These are phyloP conservation scores for Rhagonycha lutea DNA, from an alignment of 2,888 invertebrate genomes.

Conservation along the genomic window DNA sequence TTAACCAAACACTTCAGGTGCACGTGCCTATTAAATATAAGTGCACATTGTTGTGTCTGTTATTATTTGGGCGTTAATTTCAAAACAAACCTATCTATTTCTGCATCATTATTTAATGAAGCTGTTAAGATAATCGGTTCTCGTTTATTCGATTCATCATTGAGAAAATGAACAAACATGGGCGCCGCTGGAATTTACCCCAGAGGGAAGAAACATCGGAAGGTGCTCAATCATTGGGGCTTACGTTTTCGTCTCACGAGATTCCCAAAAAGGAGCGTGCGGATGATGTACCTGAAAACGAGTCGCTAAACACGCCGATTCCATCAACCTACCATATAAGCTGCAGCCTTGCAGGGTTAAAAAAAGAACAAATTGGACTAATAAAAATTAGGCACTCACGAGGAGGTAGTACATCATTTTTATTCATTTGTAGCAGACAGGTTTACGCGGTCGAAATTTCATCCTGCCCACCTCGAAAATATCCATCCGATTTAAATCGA, in stretches of 20 bases:
- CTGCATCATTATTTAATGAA: not conserved
- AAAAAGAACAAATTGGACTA: not conserved
- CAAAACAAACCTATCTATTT: not conserved
- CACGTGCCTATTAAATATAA: conserved; percentile 11
- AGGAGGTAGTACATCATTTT: not conserved
- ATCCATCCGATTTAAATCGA: not conserved
- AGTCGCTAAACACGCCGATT: not conserved
- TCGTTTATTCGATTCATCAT: not conserved
- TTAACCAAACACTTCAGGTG: conserved; percentile 20
- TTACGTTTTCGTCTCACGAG: not conserved
- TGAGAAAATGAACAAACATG: not conserved
- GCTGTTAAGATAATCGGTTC: not conserved
- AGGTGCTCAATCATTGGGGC: too few species aligned
- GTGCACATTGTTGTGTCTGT: not conserved
- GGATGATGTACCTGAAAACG: not conserved
- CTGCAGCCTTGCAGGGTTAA: not conserved
- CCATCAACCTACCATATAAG: not conserved
- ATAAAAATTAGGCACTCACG: not conserved
- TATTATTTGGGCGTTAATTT: conserved; percentile 12
- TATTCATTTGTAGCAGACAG: not conserved
- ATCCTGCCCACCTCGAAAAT: conserved; percentile 8
- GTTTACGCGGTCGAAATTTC: conserved; percentile 3
- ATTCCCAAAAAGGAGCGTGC: not conserved
- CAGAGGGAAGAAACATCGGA: not conserved
- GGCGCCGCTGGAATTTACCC: not conserved